phyloP scores from a whole-genome alignment of 2,113 vertebrate species.

The Petromus typicus region DNA sequence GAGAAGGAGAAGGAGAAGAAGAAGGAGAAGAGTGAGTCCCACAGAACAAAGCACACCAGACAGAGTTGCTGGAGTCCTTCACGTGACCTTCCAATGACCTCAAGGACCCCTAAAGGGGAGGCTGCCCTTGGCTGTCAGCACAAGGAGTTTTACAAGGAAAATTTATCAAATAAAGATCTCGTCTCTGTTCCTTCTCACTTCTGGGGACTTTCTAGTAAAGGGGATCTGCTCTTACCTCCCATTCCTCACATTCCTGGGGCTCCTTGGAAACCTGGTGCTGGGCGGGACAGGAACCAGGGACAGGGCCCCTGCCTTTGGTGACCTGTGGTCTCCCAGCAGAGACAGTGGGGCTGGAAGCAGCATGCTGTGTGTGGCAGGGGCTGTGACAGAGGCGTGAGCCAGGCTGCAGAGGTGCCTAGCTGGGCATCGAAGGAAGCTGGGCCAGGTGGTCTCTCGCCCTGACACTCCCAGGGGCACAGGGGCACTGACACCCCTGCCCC shows the following conservation, averaged over 20 bases:
- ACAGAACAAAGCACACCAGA: not conserved
- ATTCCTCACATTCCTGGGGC: not conserved
- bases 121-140: not conserved
- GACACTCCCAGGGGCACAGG: not conserved
- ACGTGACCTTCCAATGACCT: not conserved
- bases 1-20: too few species aligned
- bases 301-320: not conserved
- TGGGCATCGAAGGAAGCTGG: not conserved
- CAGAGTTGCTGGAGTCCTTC: not conserved
- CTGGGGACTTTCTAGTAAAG: not conserved
- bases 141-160: not conserved
- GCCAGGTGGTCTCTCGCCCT: not conserved
- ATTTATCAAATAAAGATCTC: not conserved
- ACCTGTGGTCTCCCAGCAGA: not conserved
- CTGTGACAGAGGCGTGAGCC: too few species aligned
- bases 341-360: too few species aligned
- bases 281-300: not conserved
- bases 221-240: not conserved
- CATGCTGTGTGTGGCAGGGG: too few species aligned
- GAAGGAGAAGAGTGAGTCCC: too few species aligned
- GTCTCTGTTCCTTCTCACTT: not conserved
- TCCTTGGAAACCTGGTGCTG: too few species aligned
- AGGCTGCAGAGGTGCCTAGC: too few species aligned
- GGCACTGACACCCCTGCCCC: not conserved
- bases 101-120: not conserved